Conservation (phyloP, 2,797 vertebrate species). For the Poecilia gillii region DNA sequence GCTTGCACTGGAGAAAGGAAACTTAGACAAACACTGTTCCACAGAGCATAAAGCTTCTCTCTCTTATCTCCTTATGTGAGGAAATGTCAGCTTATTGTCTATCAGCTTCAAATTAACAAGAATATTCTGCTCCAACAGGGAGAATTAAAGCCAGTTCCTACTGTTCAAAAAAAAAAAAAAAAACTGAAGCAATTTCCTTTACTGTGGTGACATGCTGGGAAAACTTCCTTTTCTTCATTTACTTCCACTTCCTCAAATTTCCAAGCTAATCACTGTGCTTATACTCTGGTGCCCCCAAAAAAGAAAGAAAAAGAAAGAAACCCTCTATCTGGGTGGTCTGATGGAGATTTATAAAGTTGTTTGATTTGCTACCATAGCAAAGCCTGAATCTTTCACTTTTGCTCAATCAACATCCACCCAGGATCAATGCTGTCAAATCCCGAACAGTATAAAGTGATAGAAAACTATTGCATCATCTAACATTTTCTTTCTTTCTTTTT, state of each 20-base stretch:
- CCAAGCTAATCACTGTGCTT: background rate
- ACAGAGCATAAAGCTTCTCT: background rate
- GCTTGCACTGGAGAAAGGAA: background rate
- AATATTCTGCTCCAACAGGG: background rate
- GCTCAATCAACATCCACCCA: background rate
- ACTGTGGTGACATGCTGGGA: constrained; percentile 18
- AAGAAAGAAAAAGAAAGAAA: background rate
- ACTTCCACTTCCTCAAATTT: constrained; percentile 13
- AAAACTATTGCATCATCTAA: background rate
- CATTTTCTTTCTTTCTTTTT: too few species aligned
- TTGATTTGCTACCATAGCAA: background rate
- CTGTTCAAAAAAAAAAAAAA: constrained; percentile 3
- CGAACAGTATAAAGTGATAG: background rate
- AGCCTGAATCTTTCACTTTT: background rate
- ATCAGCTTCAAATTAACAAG: background rate
- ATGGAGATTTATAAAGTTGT: background rate
- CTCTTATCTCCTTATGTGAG: background rate
- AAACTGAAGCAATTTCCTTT: constrained; percentile 11
- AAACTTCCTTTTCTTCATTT: constrained; percentile 19
- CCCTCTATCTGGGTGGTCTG: background rate
- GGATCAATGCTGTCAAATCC: background rate
- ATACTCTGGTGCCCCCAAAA: background rate
- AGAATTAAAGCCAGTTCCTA: background rate
- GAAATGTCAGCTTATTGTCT: background rate
- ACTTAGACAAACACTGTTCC: background rate